Conservation (phyloP, 2,888 invertebrate genomes). For the Apamea anceps region DNA sequence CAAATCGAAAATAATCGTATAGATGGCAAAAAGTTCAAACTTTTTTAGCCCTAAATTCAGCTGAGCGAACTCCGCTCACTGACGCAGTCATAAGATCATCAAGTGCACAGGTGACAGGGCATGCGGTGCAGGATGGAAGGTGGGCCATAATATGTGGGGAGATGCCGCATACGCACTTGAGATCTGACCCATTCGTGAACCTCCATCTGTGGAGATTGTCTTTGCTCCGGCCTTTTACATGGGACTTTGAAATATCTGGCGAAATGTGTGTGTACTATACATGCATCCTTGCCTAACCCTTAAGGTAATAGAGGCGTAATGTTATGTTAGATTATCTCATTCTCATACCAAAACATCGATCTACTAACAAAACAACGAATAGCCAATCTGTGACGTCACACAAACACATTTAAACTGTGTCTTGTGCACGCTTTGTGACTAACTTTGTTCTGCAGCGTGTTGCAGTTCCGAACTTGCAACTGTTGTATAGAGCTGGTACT, state of each 20-base stretch:
- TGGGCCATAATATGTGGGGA: neutral
- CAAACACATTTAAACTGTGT: slow-evolving; percentile 54
- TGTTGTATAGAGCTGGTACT: slow-evolving; percentile 21
- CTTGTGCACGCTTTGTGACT: slow-evolving; percentile 51
- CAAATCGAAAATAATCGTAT: too few relatives aligned
- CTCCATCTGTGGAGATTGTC: neutral
- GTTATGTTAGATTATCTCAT: neutral
- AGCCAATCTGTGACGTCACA: slow-evolving; percentile 45
- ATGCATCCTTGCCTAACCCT: too few relatives aligned
- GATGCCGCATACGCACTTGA: neutral
- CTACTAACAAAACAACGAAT: slow-evolving; percentile 30
- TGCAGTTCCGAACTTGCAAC: slow-evolving; percentile 38
- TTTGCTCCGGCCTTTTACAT: too few relatives aligned
- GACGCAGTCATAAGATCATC: neutral
- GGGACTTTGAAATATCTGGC: too few relatives aligned
- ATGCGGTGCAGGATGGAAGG: neutral
- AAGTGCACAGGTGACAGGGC: neutral
- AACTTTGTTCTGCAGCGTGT: slow-evolving; percentile 50
- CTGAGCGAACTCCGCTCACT: too few relatives aligned
- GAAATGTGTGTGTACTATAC: too few relatives aligned
- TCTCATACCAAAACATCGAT: neutral
- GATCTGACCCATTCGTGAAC: neutral
- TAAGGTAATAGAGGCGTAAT: too few relatives aligned
- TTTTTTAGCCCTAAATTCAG: too few relatives aligned
- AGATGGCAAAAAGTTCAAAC: too few relatives aligned